Evolutionary conservation across 2,113 vertebrate species (phyloP).

Genomic region (Rana temporaria): DNA sequence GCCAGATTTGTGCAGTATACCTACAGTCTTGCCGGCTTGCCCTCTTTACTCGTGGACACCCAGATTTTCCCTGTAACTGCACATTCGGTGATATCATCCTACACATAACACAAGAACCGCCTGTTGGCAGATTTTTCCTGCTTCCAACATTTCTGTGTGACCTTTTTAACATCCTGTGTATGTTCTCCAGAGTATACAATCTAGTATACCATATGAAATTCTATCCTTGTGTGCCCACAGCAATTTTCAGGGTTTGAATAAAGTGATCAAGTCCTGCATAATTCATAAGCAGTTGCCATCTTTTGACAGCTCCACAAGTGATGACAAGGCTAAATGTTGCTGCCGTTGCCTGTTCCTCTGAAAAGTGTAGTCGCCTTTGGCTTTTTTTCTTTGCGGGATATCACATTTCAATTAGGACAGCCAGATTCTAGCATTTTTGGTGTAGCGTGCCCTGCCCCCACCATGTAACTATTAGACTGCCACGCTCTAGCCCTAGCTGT

Average conservation of each 20-base stretch:
- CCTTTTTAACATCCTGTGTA: background rate
- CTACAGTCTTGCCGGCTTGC: too few species aligned
- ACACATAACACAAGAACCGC: too few species aligned
- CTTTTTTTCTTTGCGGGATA: conserved; percentile 1
- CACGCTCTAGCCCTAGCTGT: too few species aligned
- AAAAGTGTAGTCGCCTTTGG: conserved; percentile 15
- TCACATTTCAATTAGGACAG: background rate
- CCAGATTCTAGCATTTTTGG: background rate
- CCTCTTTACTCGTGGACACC: too few species aligned
- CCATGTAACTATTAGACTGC: too few species aligned
- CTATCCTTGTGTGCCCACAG: background rate
- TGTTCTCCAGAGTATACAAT: background rate
- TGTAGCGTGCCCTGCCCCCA: too few species aligned
- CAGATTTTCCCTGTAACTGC: too few species aligned
- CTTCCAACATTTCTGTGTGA: background rate
- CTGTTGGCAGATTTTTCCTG: too few species aligned
- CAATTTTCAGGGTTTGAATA: background rate
- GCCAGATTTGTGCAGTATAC: too few species aligned
- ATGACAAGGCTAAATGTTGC: conserved; percentile 4
- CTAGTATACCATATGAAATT: background rate
- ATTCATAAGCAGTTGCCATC: conserved; percentile 18
- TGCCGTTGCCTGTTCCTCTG: background rate
- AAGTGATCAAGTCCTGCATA: conserved; percentile 6
- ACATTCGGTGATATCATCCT: too few species aligned
- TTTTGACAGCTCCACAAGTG: conserved; percentile 24